Base-by-base conservation (phyloP, 1,140 invertebrate species). In the Drosophila takahashii region DNA sequence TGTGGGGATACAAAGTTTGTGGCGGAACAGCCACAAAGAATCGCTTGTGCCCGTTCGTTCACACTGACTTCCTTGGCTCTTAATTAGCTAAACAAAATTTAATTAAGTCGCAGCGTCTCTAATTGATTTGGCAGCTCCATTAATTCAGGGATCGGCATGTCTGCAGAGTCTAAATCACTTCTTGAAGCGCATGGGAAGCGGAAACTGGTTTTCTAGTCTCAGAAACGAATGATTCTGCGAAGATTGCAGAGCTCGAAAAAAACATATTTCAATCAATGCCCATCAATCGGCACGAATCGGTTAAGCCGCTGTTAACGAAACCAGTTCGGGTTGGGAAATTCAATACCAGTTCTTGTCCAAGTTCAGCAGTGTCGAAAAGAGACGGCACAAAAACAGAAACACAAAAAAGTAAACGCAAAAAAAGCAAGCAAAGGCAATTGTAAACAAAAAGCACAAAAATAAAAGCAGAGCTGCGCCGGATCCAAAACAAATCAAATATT, bases 31-130 rank as follows among this genome's bases (percentile, higher is more conserved):
- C 45, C 57, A 76, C 75, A 78, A 81, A 81, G 81, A 76, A 81
- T 75, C 61, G 62, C 61, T 54, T 61, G 75, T 76, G 61, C 73
- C 65, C 72, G 64, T 65, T 86, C 75, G 81, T 87, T 87, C 83
- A 79, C 83, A 87, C 75, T 87, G 84, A 62, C 79, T 79, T 44
- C 53, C 54, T 44, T 65, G 56, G 58, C 62, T 52, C 60, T 89
- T 79, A 79, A 87, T 87, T 69, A 89, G 66, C 65, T 70, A 87
- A 79, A 87, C 83, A 79, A 79, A 83, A 87, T 87, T 83, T 89
- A 83, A 87, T 87, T 83, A 87, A 87, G 79, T 66, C 52, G 84
- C 84, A 83, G 62, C 53, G 60, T 65, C 76, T 69, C 79, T 79
- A 86, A 86, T 87, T 87, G 83, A 89, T 87, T 83, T 79, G 52